Evolutionary conservation across 2,888 invertebrate species (phyloP), one percentile per base, ranked within the genome.

Genomic region (Phyllotreta cruciferae): DNA sequence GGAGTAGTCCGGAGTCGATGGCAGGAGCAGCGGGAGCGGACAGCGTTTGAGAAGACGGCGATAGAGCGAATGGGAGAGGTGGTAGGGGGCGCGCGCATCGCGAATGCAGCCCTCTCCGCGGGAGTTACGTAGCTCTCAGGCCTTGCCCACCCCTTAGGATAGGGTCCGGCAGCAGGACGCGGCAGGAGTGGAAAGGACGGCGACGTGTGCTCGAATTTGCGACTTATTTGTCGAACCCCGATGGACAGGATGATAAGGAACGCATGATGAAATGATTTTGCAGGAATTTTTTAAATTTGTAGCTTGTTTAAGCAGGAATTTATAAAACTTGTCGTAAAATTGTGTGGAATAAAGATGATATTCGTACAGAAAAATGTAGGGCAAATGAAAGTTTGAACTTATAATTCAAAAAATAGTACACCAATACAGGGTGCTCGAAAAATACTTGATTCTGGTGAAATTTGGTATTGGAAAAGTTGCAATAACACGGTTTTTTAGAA

Each of bases 41-140:
- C 67, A 63, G 63, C n/a, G 82, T 83, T 4, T 4, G 24, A 24
- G 24, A 24, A 81, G 80, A 81, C 82, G 81, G 75, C 74, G 74
- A 74, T 41, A 63, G 67, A 69, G 67, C 66, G 66, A 61, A 63
- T 56, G 64, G 63, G 52, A 54, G 68, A 65, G 65, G 68, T 64
- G 70, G 66, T 56, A 66, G 67, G 64, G 68, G 67, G 71, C 72
- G 71, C 83, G 82, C 79, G 82, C 83, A 82, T 80, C 77, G 75
- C 73, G 74, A 75, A 75, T 77, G 75, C 73, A 75, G 64, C 70
- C 71, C 71, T 71, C 73, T 64, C 64, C 55, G 49, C 60, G 53
- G 24, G 53, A 36, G 45, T 50, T 64, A 50, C 63, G 62, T 56
- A 56, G 38, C 49, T 47, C 8, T 53, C 52, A 56, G 57, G 67